Conservation (phyloP, 2,888 invertebrate genomes). For the Steinernema scapterisci region DNA sequence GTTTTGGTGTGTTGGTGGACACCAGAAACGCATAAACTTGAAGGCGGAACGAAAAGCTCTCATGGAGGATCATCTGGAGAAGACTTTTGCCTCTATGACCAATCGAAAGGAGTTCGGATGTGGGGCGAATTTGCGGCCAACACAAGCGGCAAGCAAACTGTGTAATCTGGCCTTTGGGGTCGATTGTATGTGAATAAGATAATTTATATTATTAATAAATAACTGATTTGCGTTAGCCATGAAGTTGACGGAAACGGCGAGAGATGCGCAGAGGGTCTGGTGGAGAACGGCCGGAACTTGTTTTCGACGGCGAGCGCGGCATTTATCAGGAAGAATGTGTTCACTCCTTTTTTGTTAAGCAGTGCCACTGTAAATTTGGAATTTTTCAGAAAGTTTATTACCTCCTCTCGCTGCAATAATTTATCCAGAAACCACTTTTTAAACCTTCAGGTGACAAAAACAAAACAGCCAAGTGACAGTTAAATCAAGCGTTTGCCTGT, state of each 20-base stretch:
- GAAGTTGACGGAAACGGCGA: too few species aligned
- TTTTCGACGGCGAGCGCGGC: too few species aligned
- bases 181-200: constrained; percentile 12
- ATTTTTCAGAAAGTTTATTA: too few species aligned
- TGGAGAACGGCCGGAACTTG: too few species aligned
- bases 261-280: too few species aligned
- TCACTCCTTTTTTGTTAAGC: too few species aligned
- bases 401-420: too few species aligned
- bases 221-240: too few species aligned
- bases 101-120: constrained; percentile 9
- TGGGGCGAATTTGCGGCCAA: constrained; percentile 12
- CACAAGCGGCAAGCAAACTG: constrained; percentile 5
- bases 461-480: neutral
- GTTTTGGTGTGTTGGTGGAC: constrained; percentile 48
- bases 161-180: constrained; percentile 17
- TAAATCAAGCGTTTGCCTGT: neutral
- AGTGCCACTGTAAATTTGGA: too few species aligned
- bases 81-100: neutral
- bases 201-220: neutral
- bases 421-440: too few species aligned
- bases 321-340: too few species aligned
- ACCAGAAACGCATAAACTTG: constrained; percentile 41
- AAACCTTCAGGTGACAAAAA: too few species aligned
- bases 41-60: neutral
- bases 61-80: constrained; percentile 7